Conservation (phyloP, 1,140 invertebrate species). For the Orius insidiosus region DNA sequence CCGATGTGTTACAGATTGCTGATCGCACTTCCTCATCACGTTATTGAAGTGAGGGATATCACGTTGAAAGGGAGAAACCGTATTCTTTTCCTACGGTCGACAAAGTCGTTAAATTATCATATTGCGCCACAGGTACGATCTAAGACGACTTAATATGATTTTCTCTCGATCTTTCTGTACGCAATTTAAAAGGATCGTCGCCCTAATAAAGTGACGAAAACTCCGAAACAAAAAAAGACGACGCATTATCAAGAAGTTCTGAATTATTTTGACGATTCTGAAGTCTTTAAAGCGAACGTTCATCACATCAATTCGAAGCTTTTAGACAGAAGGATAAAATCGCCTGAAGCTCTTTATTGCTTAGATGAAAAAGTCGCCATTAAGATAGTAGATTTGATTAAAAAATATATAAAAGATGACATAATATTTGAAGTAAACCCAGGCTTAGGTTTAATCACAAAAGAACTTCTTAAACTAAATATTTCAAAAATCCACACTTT, state of each 20-base stretch:
- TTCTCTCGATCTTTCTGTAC: too few species aligned
- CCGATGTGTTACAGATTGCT: conserved; percentile 23
- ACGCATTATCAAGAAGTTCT: background rate
- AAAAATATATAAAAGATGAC: background rate
- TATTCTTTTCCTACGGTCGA: conserved; percentile 47
- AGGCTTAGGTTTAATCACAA: conserved; percentile 10
- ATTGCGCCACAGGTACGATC: conserved; percentile 35
- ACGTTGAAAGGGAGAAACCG: conserved; percentile 27
- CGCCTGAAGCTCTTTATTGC: background rate
- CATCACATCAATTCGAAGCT: background rate
- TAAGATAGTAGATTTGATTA: conserved; percentile 4
- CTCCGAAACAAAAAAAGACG: too few species aligned
- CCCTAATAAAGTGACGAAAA: too few species aligned
- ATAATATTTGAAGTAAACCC: conserved; percentile 13
- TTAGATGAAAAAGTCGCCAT: conserved; percentile 6
- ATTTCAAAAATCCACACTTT: conserved; percentile 3
- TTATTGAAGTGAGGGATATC: conserved; percentile 41
- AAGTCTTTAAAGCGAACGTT: background rate
- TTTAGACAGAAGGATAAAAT: background rate
- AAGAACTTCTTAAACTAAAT: conserved; percentile 1
- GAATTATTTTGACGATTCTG: conserved; percentile 1
- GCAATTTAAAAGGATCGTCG: too few species aligned
- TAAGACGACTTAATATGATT: too few species aligned
- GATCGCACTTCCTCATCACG: conserved; percentile 37
- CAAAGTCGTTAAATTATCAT: conserved; percentile 35